These are phyloP conservation scores for Gila orcuttii DNA, from an alignment of 2,113 vertebrate genomes.

Conservation along the genomic window DNA sequence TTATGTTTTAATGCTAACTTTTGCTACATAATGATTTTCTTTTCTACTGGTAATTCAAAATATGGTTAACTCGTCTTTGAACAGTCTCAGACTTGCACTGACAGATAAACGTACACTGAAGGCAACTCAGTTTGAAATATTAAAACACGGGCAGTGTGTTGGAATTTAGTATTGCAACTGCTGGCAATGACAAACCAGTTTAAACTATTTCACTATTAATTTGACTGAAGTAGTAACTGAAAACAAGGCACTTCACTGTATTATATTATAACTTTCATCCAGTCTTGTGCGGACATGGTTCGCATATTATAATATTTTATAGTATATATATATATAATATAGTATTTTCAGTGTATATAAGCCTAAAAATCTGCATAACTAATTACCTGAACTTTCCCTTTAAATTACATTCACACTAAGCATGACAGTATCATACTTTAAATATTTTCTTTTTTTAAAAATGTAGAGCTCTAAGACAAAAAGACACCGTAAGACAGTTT, in stretches of 20 bases:
- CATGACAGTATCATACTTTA: not conserved
- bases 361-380: too few species aligned
- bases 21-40: not conserved
- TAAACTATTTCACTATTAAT: not conserved
- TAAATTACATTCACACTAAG: not conserved
- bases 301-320: too few species aligned
- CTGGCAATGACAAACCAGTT: not conserved
- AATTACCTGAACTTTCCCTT: too few species aligned
- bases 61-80: not conserved
- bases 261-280: too few species aligned
- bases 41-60: too few species aligned
- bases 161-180: not conserved
- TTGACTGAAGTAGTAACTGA: not conserved
- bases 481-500: conserved; percentile 54
- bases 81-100: not conserved
- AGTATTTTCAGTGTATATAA: too few species aligned
- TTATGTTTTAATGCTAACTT: not conserved
- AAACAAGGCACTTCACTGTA: not conserved
- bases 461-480: not conserved
- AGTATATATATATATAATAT: too few species aligned
- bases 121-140: not conserved
- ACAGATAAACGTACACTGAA: not conserved
- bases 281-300: too few species aligned
- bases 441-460: not conserved
- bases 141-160: not conserved